These are phyloP conservation scores for Tetramorium bicarinatum DNA, from an alignment of 2,888 invertebrate species.

Conservation along the genomic window DNA sequence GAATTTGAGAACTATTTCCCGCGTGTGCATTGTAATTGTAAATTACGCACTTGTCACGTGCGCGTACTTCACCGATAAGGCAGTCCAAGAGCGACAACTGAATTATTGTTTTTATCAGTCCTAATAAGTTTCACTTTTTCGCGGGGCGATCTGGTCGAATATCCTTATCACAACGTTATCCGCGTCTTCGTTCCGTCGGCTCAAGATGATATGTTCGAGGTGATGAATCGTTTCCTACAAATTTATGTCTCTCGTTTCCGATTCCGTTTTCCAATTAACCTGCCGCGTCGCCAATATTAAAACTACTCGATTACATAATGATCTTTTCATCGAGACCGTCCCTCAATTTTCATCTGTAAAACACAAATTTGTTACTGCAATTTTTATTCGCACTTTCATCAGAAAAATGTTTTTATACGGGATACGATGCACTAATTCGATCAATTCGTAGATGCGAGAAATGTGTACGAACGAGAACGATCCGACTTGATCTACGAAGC, in stretches of 20 bases:
- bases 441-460: conserved; percentile 44
- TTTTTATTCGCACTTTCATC: not conserved
- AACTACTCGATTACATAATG: conserved; percentile 30
- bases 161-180: conserved; percentile 1
- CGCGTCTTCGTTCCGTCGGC: not conserved
- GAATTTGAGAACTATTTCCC: not conserved
- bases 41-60: not conserved
- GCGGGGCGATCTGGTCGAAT: conserved; percentile 8
- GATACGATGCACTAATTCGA: not conserved
- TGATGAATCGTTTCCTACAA: conserved; percentile 13
- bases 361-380: not conserved
- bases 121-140: conserved; percentile 25
- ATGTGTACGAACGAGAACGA: conserved; percentile 7
- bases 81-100: conserved; percentile 6
- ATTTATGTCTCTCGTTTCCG: not conserved
- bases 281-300: not conserved
- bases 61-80: conserved; percentile 1
- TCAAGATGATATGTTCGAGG: conserved; percentile 42
- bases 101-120: conserved; percentile 24
- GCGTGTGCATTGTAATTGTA: not conserved
- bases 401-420: not conserved
- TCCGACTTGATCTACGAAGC: conserved; percentile 61
- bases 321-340: not conserved
- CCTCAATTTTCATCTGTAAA: conserved; percentile 10
- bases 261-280: not conserved